A percentile compares a stretch with the other conserved stretches of the same genome.
These are phyloP conservation scores for Siniperca undulata DNA, from an alignment of 2,797 vertebrate species.

Conservation along the genomic window DNA sequence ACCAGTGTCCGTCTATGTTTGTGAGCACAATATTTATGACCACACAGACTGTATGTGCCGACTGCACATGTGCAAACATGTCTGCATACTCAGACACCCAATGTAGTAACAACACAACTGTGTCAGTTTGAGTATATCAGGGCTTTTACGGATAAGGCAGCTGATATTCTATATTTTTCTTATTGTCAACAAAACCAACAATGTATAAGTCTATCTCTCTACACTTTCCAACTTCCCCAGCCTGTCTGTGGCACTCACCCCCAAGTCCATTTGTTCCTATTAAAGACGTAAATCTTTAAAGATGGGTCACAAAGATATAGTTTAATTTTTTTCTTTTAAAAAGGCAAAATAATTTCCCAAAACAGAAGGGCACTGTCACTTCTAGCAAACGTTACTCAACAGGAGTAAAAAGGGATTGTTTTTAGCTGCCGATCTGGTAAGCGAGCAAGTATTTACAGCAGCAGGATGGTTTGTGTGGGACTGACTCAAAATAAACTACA, in stretches of 20 bases:
- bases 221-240: not conserved
- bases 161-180: not conserved
- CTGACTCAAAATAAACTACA: too few relatives aligned
- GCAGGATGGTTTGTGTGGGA: too few relatives aligned
- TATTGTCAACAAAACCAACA: conserved; percentile 6
- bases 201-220: not conserved
- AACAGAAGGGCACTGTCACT: not conserved
- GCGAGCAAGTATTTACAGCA: too few relatives aligned
- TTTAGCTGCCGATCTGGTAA: too few relatives aligned
- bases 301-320: not conserved
- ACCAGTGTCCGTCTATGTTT: not conserved
- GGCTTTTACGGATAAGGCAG: not conserved
- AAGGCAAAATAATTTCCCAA: not conserved
- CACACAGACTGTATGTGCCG: not conserved
- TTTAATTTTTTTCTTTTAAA: too few relatives aligned
- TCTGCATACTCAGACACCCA: not conserved
- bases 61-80: not conserved
- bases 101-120: not conserved
- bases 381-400: too few relatives aligned
- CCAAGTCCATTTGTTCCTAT: not conserved
- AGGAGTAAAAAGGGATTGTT: too few relatives aligned
- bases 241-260: not conserved
- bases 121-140: not conserved
- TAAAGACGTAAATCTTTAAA: not conserved
- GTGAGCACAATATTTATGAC: not conserved